Base-by-base conservation (phyloP, 2,797 vertebrate genomes). In the Syndactyla subalaris region DNA sequence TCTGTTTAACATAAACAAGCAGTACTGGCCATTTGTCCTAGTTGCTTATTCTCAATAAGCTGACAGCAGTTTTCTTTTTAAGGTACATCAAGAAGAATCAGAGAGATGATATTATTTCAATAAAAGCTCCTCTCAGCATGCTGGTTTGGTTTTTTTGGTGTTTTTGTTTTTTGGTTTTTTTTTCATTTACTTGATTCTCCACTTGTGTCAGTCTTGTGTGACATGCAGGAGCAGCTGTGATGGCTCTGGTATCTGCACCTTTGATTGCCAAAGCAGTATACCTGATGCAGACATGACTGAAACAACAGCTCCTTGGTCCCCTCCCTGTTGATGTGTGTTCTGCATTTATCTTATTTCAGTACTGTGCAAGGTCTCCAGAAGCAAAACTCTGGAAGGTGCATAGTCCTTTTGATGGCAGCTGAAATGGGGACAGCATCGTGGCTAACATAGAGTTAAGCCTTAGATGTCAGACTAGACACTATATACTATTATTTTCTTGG, bases 1-100 rank as follows among this genome's bases (percentile, higher is more conserved):
- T 84, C 76, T 84, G 58, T 86, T 90, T 86, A 81, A 86, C 84
- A 75, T 48, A 81, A 96, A 70, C 41, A 52, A 58, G 32, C 58
- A 36, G 38, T 48, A 30, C 73, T 79, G 77, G 43, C 71, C 59
- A 41, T 93, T 95, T 88, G 73, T 92, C 80, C 63, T 78, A 21
- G 18, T 6, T 61, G 49, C 34, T 80, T 68, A 30, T 67, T 70
- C 70, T 90, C 55, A 78, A 16, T 21, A 84, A 45, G 63, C 51
- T 81, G 66, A 45, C 66, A 92, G 58, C 36, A 45, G 30, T 38
- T 94, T 87, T 59, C 62, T 89, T 84, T 70, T 66, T 48, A 7
- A 22, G 72, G 36, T 48, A 29, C 32, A 58, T 74, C 7, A 1
- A 27, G 79, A 76, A 41, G 43, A 81, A 66, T 75, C 66, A 73